Base-by-base conservation (phyloP, 2,797 vertebrate species). In the Cossypha caffra region DNA sequence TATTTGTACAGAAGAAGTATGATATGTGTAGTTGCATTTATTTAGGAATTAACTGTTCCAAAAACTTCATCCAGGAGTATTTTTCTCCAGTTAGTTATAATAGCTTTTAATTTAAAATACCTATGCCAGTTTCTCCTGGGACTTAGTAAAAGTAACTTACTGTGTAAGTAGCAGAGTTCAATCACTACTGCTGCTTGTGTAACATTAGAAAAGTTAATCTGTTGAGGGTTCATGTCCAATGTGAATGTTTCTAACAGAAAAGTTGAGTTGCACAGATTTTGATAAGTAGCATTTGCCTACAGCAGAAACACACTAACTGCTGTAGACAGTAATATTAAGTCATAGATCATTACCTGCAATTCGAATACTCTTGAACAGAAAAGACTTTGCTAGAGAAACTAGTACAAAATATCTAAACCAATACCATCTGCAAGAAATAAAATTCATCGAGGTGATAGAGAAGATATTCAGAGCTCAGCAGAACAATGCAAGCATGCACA, bases 51-150 rank as follows among this genome's bases (percentile, higher is more conserved):
- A 71, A 29, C 42, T 37, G 43, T 54, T 88, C 68, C 40, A 86
- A 86, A 84, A 91, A 47, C 21, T 42, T 59, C 51, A 85, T 91
- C 52, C 37, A 77, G 48, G 43, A 85, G 5, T 29, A 51, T 86
- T 94, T 91, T 77, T 77, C 47, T 78, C 64, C 20, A 66, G 40
- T 59, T 82, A 55, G 23, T 62, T 87, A 48, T 23, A 80, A 80
- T 45, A 87, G 45, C 10, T 69, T 91, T 88, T 80, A 71, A 74
- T 87, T 94, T 59, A 61, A 76, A 90, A 93, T 68, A 81, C 20
- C 62, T 80, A 59, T 4, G 13, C 57, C 38, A 51, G 26, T 57
- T 86, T 76, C 79, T 71, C 62, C 29, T 50, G 66, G 81, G 61
- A 52, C 33, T 48, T 43, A 31, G 31, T 63, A 79, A 74, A 75